Conservation (phyloP, 2,113 vertebrate genomes). For the Hirundichthys speculiger region DNA sequence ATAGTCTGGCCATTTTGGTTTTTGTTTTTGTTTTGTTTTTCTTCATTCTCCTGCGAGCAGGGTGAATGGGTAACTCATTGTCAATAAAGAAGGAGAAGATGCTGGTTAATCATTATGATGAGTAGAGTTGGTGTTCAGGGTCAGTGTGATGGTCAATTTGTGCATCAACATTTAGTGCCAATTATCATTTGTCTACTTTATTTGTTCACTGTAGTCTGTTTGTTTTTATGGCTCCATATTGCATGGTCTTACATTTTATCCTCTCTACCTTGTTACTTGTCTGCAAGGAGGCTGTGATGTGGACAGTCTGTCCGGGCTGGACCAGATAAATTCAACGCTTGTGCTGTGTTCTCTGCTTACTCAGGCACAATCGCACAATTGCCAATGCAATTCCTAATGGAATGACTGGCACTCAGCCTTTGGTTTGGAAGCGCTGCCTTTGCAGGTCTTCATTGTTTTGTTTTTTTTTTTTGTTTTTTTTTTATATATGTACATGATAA, state of each 20-base stretch:
- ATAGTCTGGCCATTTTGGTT: too few species aligned
- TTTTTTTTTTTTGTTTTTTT: conserved; percentile 15
- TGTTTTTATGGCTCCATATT: conserved; percentile 11
- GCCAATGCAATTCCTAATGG: conserved; percentile 59
- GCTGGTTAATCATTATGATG: conserved; percentile 38
- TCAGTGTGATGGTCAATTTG: conserved; percentile 27
- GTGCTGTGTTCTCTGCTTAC: conserved; percentile 3
- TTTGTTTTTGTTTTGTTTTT: conserved; percentile 1
- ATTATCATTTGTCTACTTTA: conserved; percentile 1
- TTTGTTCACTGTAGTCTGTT: conserved; percentile 2
- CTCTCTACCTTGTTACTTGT: conserved; percentile 19
- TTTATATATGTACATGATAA: background rate
- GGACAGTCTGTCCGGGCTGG: conserved; percentile 36
- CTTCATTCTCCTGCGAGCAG: background rate
- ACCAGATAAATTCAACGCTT: conserved; percentile 55
- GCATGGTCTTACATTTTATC: conserved; percentile 23
- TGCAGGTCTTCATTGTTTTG: conserved; percentile 28
- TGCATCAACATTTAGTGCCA: background rate
- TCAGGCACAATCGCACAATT: conserved; percentile 24
- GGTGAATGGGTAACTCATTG: too few species aligned
- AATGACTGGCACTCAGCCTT: conserved; percentile 52
- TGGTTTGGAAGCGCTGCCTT: conserved; percentile 20
- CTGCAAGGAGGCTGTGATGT: conserved; percentile 12
- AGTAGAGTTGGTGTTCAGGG: conserved; percentile 29
- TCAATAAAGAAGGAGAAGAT: conserved; percentile 26